Evolutionary conservation across 2,888 invertebrate species (phyloP), one percentile per base, ranked within the genome.

Genomic region (Aspidiotus destructor): DNA sequence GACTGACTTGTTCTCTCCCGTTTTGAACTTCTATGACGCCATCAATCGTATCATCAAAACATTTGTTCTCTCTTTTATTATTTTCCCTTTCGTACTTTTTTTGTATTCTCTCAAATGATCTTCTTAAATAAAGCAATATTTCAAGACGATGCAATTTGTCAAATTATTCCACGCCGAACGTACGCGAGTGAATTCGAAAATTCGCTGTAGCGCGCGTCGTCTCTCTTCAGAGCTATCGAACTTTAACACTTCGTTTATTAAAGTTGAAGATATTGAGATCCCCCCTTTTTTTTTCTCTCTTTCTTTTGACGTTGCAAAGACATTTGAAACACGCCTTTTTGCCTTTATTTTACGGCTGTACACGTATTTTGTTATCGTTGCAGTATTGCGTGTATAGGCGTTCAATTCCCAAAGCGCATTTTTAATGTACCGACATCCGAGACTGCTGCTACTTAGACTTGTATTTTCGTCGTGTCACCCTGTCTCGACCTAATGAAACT

Each of bases 171-270:
- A 28, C 28, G 28, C 28, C 28, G 48, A 48, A 6, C 48, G 48
- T 48, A 48, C 48, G 48, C 48, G 48, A 48, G 48, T 48, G 48
- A 48, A 48, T 48, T 48, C n/a, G 48, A 48, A 48, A 48, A 48
- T 48, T 48, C 48, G 48, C 48, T n/a, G 28, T 28, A 11, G 48
- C 48, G 48, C 48, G 3, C 48, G 48, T 1, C 10, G 11, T n/a
- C 48, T n/a, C 48, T 13, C 10, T 48, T 48, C 48, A n/a, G 3
- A 48, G 48, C 48, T 13, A n/a, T 48, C 48, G 48, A 48, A 48
- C n/a, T 48, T 48, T 48, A 48, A 48, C 48, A 48, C 48, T 48
- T 48, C 48, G 48, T 48, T 48, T 48, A 48, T 48, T 48, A 48
- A 48, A 48, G 48, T 48, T n/a, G 48, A 48, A n/a, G n/a, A 48